Base-by-base conservation (phyloP, 92 coral and sea anemone species). In the Heteractis magnifica region DNA sequence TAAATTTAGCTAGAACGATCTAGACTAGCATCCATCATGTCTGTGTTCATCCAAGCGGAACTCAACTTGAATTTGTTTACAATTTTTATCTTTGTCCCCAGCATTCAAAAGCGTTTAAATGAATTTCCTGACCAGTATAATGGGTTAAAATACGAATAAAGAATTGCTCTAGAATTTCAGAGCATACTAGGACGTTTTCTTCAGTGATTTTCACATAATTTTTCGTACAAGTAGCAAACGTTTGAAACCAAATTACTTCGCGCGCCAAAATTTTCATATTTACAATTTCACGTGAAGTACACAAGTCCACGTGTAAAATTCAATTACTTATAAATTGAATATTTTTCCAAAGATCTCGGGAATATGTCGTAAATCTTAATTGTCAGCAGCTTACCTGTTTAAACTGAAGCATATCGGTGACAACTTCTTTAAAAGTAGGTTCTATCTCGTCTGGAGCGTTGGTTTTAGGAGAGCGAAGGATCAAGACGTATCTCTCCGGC, bases 401-500 rank as follows among this genome's bases (percentile, higher is more conserved):
- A 68, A 96, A 89, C 75, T 88, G 95, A 49, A 96, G 92, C 92
- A 96, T 94, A 78, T 96, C 99, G 21, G 98, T 93, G 16, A 96
- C 93, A 20, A 96, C 99, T 76, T 93, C 98, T 65, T 91, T 95
- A 85, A 96, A 96, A 73, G 85, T 86, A 48, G 93, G 92, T 74
- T 96, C 98, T 7, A 91, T 71, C 15, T 87, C 91, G 10, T 74
- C 90, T 75, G 87, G 86, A 48, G 87, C 83, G 58, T 81, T 92
- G 6, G 87, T 88, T 76, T 85, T 89, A 56, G 95, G 97, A 10
- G 97, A 91, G 4, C 94, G 95, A 53, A 96, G 95, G 34, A 96
- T 81, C 77, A 96, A 87, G 15, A 93, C 98, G 83, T 88, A 96
- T 4, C 97, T 92, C 72, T 85, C 92, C 26, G 98, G 88, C 19